phyloP scores from a whole-genome alignment of 2,797 vertebrate species.

The Pipistrellus nathusii region DNA sequence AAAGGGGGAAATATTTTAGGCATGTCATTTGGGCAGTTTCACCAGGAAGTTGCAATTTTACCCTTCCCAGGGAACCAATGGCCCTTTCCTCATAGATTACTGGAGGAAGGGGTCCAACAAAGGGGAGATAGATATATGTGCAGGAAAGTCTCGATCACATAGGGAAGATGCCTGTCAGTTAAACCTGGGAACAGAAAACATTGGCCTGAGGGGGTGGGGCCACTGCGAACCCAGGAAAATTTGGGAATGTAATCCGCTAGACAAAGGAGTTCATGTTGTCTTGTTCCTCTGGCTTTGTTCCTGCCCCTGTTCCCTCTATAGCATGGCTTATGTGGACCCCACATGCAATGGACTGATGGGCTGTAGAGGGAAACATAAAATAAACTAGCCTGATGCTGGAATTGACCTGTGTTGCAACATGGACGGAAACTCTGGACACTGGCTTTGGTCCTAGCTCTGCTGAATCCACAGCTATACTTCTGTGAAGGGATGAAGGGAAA shows the following conservation, averaged over 20 bases:
- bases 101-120: not conserved
- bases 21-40: not conserved
- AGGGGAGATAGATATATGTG: not conserved
- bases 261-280: not conserved
- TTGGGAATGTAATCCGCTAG: not conserved
- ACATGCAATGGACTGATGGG: not conserved
- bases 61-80: not conserved
- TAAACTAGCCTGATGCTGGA: not conserved
- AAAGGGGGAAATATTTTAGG: not conserved
- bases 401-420: not conserved
- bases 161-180: not conserved
- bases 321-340: not conserved
- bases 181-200: not conserved
- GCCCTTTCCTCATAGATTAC: not conserved
- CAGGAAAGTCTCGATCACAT: not conserved
- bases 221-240: not conserved
- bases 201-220: not conserved
- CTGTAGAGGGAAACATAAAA: not conserved
- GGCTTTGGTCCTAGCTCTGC: not conserved
- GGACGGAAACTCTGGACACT: not conserved
- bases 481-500: not conserved
- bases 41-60: not conserved
- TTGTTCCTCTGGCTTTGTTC: not conserved
- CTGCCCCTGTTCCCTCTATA: not conserved
- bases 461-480: not conserved